Evolutionary conservation across 2,797 vertebrate species (phyloP).

Genomic region (Thalassophryne amazonica): DNA sequence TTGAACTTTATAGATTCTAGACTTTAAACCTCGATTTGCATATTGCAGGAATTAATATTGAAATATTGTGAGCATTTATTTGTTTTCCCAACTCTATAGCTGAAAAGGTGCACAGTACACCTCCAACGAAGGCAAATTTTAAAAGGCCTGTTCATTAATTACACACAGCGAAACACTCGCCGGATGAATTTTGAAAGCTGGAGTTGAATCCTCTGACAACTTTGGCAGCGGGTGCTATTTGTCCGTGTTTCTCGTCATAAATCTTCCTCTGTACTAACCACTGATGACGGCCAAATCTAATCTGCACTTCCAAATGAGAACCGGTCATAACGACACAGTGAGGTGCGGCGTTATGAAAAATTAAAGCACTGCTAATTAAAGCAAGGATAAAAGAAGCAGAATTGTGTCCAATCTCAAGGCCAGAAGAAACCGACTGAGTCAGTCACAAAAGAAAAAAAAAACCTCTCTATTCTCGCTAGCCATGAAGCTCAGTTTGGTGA

Average conservation of each 20-base stretch:
- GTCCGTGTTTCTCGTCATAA: constrained; percentile 18
- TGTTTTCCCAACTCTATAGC: too few species aligned
- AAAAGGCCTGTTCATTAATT: constrained; percentile 9
- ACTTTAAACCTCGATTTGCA: too few species aligned
- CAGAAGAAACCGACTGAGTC: constrained; percentile 9
- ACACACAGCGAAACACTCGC: constrained; percentile 1
- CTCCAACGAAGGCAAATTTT: too few species aligned
- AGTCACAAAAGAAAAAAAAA: background rate
- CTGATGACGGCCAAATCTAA: constrained; percentile 41
- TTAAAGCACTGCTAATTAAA: constrained; percentile 63
- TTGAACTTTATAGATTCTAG: too few species aligned
- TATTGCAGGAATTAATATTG: too few species aligned
- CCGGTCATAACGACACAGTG: constrained; percentile 21
- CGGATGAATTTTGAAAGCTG: constrained; percentile 16
- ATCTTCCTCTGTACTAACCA: constrained; percentile 27
- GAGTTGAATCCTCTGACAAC: constrained; percentile 6
- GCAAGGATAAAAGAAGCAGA: constrained; percentile 18
- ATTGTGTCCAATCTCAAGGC: constrained; percentile 11
- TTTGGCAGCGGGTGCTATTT: constrained; percentile 8
- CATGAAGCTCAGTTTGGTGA: too few species aligned
- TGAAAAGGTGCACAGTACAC: too few species aligned
- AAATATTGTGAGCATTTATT: too few species aligned
- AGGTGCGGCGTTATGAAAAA: constrained; percentile 57
- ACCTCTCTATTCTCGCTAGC: too few species aligned
- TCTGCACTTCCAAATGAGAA: constrained; percentile 45